Evolutionary conservation across 2,113 vertebrate genomes (phyloP), one percentile per base, ranked within the genome.

Genomic region (Tinamus guttatus): DNA sequence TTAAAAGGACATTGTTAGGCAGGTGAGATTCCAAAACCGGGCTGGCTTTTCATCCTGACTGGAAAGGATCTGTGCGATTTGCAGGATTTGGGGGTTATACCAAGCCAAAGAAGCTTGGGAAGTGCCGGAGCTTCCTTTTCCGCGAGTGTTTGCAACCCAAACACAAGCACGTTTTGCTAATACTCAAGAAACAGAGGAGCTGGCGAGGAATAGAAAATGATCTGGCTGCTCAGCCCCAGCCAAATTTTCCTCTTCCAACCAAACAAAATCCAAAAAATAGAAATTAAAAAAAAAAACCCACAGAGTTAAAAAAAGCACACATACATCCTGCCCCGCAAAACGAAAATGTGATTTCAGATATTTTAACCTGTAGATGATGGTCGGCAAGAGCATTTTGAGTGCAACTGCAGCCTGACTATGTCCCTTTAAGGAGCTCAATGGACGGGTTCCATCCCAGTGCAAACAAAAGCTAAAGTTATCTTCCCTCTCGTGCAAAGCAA

Each of bases 1-100:
- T 98, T 97, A 97, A 98, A 97, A 97, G 96, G 97, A 96, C 97
- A 95, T 97, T 81, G 92, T 95, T 97, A 90, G 97, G 96, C 97
- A 96, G 91, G 92, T 62, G 78, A 96, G 97, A 98, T 93, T 95
- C 96, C 85, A 71, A 85, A 85, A 74, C 81, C 94, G 87, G 85
- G 91, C 96, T 96, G 92, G 63, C 1, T 0, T 41, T 83, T 85
- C 67, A 28, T 47, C 41, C 58, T 41, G 60, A 25, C 0, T 3
- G 52, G 32, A 74, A 34, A 52, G 11, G 2, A 56, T 85, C 78
- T 38, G 47, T 65, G 41, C 51, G 18, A 34, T 52, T 85, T 56
- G 56, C n/a, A 17, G 43, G 56, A 54, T 43, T 78, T 60, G 65
- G 56, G 51, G 32, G 64, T 77, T 73, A 40, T 65, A 90, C 81